Conservation (phyloP, 2,797 vertebrate species). For the Fistularia tabacaria region DNA sequence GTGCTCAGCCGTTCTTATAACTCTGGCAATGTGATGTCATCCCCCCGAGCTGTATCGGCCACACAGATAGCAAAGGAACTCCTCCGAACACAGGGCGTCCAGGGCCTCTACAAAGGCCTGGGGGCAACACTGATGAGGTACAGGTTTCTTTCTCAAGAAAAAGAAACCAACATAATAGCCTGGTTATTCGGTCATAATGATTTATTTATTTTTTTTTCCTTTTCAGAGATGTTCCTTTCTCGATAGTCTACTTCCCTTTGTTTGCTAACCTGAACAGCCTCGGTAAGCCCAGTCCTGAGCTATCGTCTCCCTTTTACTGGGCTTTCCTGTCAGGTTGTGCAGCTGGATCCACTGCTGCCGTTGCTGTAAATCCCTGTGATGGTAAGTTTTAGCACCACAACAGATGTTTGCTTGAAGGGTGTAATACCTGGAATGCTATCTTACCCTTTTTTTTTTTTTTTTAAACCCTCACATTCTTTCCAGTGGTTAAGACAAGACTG, state of each 20-base stretch:
- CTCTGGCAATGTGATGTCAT: conserved; percentile 50
- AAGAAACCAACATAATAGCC: background rate
- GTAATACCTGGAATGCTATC: too few relatives aligned
- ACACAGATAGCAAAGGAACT: conserved; percentile 79
- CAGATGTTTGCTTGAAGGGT: too few relatives aligned
- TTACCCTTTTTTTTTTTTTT: too few relatives aligned
- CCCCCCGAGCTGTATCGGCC: conserved; percentile 68
- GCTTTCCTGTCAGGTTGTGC: conserved; percentile 79
- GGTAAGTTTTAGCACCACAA: conserved; percentile 57
- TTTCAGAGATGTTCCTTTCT: conserved; percentile 83
- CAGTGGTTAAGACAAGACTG: conserved; percentile 83
- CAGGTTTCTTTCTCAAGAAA: background rate
- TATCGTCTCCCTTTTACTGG: conserved; percentile 76
- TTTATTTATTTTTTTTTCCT: background rate
- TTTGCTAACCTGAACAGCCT: conserved; percentile 80
- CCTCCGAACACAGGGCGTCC: conserved; percentile 73
- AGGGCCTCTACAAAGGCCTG: conserved; percentile 81
- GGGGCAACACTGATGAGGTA: conserved; percentile 83
- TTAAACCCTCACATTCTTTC: conserved; percentile 2
- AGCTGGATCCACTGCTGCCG: conserved; percentile 79
- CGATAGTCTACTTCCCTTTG: conserved; percentile 81
- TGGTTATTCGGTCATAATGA: background rate
- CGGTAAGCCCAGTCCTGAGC: conserved; percentile 65
- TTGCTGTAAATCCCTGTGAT: conserved; percentile 82
- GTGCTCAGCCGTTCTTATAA: conserved; percentile 79